These are phyloP conservation scores for Lycodopsis pacificus DNA, from an alignment of 2,797 vertebrate genomes.

Conservation along the genomic window DNA sequence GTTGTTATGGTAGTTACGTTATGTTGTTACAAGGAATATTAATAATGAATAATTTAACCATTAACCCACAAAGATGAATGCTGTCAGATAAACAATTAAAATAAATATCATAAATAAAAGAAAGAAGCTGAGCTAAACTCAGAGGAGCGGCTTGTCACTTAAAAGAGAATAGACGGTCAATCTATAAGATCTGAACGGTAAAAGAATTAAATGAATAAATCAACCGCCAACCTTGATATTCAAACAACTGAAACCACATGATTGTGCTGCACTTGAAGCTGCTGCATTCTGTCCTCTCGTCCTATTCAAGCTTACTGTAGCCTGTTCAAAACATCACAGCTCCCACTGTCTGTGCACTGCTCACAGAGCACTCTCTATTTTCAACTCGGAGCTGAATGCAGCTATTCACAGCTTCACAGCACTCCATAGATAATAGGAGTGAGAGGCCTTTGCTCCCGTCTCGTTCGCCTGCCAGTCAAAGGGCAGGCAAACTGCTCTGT, in stretches of 20 bases:
- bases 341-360: constrained; percentile 35
- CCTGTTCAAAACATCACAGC: constrained; percentile 47
- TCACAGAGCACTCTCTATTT: constrained; percentile 54
- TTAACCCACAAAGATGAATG: too few relatives aligned
- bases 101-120: too few relatives aligned
- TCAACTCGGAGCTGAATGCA: constrained; percentile 61
- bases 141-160: too few relatives aligned
- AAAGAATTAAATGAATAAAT: neutral
- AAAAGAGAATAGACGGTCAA: too few relatives aligned
- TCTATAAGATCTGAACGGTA: neutral
- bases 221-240: constrained; percentile 14
- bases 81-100: too few relatives aligned
- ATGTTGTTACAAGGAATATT: too few relatives aligned
- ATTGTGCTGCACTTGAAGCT: neutral
- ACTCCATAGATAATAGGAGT: constrained; percentile 57
- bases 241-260: constrained; percentile 26
- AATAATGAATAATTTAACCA: too few relatives aligned
- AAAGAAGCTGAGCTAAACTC: too few relatives aligned
- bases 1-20: too few relatives aligned
- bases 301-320: constrained; percentile 25
- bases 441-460: constrained; percentile 39
- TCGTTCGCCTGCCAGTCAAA: constrained; percentile 37
- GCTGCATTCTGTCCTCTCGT: constrained; percentile 17
- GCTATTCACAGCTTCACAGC: constrained; percentile 58
- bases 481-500: constrained; percentile 29